Percentiles rank a stretch among this genome's conserved stretches.
These are phyloP conservation scores for Zoanthus sociatus DNA, from an alignment of 92 coral and sea anemone species.

Conservation along the genomic window DNA sequence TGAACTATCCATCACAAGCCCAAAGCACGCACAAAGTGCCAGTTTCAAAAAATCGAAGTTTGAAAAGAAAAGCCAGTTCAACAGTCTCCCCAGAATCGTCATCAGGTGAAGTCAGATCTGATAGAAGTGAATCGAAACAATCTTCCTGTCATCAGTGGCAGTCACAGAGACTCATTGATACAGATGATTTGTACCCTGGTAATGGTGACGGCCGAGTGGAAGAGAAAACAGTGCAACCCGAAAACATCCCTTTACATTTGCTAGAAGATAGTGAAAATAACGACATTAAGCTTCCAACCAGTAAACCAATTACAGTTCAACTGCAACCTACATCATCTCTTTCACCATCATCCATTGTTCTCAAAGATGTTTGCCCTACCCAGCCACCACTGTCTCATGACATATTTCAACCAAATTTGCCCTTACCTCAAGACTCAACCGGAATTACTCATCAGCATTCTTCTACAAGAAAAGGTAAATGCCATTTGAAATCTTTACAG, in stretches of 20 bases:
- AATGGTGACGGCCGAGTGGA: not conserved
- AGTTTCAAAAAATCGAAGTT: no score
- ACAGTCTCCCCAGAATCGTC: not conserved
- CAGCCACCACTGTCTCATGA: conserved; percentile 84
- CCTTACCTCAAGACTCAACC: conserved; percentile 39
- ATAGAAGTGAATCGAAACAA: conserved; percentile 31
- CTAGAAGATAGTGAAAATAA: conserved; percentile 12
- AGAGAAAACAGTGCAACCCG: not conserved
- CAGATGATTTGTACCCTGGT: not conserved
- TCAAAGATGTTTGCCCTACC: conserved; percentile 54
- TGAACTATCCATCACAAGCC: conserved; percentile 49
- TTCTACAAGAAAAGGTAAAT: not conserved
- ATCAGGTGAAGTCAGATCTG: not conserved
- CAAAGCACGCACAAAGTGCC: conserved; percentile 14
- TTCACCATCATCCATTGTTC: conserved; percentile 76
- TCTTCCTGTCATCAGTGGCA: conserved; percentile 37
- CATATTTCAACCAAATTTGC: conserved; percentile 66
- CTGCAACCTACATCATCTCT: conserved; percentile 43
- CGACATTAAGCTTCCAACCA: not conserved
- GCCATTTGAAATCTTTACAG: no score
- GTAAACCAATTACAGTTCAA: not conserved
- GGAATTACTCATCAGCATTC: not conserved
- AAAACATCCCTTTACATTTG: conserved; percentile 20
- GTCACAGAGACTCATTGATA: conserved; percentile 8
- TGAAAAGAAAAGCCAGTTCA: not conserved